These are phyloP conservation scores for Anastrepha ludens DNA, from an alignment of 1,140 invertebrate species.

Conservation along the genomic window DNA sequence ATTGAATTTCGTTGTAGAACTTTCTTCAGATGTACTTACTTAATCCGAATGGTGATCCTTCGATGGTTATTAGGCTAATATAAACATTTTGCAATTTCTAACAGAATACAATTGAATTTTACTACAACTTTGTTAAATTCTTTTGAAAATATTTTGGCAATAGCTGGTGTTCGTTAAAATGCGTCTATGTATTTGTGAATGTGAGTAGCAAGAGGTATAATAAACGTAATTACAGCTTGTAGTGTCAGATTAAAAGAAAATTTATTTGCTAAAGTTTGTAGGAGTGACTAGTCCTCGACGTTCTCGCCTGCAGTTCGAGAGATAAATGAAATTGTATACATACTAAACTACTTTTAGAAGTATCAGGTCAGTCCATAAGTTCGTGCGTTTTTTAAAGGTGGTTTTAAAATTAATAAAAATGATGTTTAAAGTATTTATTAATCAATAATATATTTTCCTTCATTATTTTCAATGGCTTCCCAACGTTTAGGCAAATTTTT, in stretches of 20 bases:
- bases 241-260: slow-evolving; percentile 10
- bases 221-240: background rate
- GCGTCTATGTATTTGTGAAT: background rate
- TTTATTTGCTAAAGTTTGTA: background rate
- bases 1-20: background rate
- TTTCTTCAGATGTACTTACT: background rate
- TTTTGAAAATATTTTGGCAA: background rate
- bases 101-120: slow-evolving; percentile 14
- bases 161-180: background rate
- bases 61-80: slow-evolving; percentile 27
- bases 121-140: slow-evolving; percentile 11
- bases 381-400: no score
- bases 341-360: no score
- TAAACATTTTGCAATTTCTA: slow-evolving; percentile 18
- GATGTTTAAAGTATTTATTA: no score
- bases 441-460: no score
- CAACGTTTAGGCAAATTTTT: no score
- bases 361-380: no score
- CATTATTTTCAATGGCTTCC: no score
- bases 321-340: background rate
- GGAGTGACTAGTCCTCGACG: background rate
- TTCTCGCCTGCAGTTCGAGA: no score
- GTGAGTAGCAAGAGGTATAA: background rate
- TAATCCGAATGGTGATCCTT: background rate
- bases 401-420: no score